Evolutionary conservation across 2,797 vertebrate genomes (phyloP).

Genomic region (Xiphorhynchus erythropygius): DNA sequence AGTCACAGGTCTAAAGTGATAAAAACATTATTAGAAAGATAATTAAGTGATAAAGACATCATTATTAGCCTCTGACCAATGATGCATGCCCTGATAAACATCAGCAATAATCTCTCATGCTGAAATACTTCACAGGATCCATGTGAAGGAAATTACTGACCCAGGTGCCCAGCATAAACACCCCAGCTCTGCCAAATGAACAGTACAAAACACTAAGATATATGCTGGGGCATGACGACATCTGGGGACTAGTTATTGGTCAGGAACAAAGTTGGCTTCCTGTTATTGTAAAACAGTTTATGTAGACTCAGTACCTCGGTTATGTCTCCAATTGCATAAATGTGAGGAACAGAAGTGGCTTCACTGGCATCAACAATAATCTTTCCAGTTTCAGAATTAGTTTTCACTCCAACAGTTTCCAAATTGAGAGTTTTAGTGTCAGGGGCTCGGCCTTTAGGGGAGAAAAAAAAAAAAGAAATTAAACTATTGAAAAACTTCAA

Average conservation of each 20-base stretch:
- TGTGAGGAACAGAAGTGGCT: constrained; percentile 86
- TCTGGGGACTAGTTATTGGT: constrained; percentile 54
- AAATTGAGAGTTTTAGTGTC: constrained; percentile 84
- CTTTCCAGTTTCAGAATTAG: constrained; percentile 83
- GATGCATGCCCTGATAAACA: constrained; percentile 46
- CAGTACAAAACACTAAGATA: constrained; percentile 23
- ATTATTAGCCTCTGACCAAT: constrained; percentile 33
- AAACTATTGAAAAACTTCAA: not conserved
- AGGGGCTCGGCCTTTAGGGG: constrained; percentile 84
- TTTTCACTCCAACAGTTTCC: constrained; percentile 80
- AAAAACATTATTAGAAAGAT: constrained; percentile 45
- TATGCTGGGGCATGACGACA: constrained; percentile 7
- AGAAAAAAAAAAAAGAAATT: not conserved
- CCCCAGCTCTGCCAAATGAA: constrained; percentile 2
- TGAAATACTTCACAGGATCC: constrained; percentile 12
- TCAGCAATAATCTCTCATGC: constrained; percentile 49
- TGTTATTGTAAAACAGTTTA: constrained; percentile 66
- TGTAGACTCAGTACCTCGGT: constrained; percentile 82
- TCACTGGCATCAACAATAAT: constrained; percentile 86
- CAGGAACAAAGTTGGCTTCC: constrained; percentile 68
- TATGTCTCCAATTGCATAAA: constrained; percentile 92
- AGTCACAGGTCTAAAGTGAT: constrained; percentile 24
- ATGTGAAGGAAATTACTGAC: constrained; percentile 37
- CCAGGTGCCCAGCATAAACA: constrained; percentile 24
- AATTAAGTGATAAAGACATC: constrained; percentile 30